These are phyloP conservation scores for Lota lota DNA, from an alignment of 2,113 vertebrate species.

Conservation along the genomic window DNA sequence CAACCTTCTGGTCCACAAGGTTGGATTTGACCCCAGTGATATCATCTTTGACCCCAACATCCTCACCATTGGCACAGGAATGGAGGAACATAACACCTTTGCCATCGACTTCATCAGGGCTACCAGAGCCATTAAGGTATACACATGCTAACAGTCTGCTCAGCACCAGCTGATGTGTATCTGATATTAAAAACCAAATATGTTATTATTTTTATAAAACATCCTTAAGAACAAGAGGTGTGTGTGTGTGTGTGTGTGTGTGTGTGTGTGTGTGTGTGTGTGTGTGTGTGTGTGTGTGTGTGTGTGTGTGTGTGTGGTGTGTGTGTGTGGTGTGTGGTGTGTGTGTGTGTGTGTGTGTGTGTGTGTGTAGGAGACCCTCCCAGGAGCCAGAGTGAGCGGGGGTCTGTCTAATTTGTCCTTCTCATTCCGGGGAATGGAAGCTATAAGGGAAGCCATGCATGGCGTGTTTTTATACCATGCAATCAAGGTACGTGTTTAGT, in stretches of 20 bases:
- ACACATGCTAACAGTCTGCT: not conserved
- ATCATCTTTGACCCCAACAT: slow-evolving; percentile 99
- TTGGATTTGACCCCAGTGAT: slow-evolving; percentile 87
- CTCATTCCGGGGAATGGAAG: slow-evolving; percentile 96
- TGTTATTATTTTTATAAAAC: not conserved
- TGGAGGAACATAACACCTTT: slow-evolving; percentile 93
- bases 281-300: slow-evolving; percentile 12
- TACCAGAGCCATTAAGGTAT: slow-evolving; percentile 87
- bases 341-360: slow-evolving; percentile 8
- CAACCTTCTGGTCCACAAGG: slow-evolving; percentile 78
- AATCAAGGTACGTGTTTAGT: slow-evolving; percentile 66
- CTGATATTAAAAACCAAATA: not conserved
- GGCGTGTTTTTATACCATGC: slow-evolving; percentile 93
- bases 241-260: not conserved
- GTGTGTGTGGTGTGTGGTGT: too few species aligned
- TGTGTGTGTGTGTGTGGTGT: slow-evolving; percentile 5
- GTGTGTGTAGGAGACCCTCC: slow-evolving; percentile 79
- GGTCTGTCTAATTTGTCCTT: slow-evolving; percentile 98
- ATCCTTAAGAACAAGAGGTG: not conserved
- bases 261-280: slow-evolving; percentile 1
- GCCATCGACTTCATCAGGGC: slow-evolving; percentile 89
- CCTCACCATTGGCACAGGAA: slow-evolving; percentile 95
- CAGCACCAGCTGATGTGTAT: not conserved
- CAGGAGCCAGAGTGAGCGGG: slow-evolving; percentile 87
- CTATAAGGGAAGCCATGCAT: slow-evolving; percentile 95